These are phyloP conservation scores for Cylas formicarius DNA, from an alignment of 1,140 invertebrate genomes.

Conservation along the genomic window DNA sequence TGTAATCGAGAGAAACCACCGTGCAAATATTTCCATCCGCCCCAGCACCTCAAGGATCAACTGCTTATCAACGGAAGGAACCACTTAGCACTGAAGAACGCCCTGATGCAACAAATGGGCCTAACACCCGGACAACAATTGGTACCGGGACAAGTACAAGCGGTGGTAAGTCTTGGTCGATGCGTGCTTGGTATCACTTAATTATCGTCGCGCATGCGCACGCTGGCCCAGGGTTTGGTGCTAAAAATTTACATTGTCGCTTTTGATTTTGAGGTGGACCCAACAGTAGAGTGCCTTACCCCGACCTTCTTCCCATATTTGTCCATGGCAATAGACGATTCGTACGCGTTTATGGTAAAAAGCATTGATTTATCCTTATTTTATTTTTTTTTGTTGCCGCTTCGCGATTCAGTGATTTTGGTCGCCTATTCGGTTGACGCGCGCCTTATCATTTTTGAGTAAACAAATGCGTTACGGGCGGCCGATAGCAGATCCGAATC, in stretches of 20 bases:
- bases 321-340: constrained; percentile 40
- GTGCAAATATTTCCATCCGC: constrained; percentile 99
- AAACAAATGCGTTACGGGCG: too few species aligned
- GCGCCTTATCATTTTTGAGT: too few species aligned
- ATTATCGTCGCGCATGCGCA: constrained; percentile 1
- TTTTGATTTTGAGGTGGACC: constrained; percentile 40
- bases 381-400: constrained; percentile 3
- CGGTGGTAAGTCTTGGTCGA: constrained; percentile 70
- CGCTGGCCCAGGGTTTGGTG: constrained; percentile 10
- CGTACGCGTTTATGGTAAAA: constrained; percentile 41
- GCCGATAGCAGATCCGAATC: too few species aligned
- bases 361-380: constrained; percentile 16
- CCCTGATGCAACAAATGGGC: constrained; percentile 93
- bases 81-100: constrained; percentile 96
- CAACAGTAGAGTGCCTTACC: constrained; percentile 33
- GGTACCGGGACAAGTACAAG: constrained; percentile 81
- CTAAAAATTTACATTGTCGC: constrained; percentile 31
- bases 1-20: constrained; percentile 99
- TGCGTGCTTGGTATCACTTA: constrained; percentile 2
- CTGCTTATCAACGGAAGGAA: constrained; percentile 98
- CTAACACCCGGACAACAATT: constrained; percentile 78
- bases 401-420: not conserved
- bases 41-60: constrained; percentile 99
- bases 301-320: constrained; percentile 38
- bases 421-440: too few species aligned